Evolutionary conservation across 2,113 vertebrate species (phyloP), one percentile per base, ranked within the genome.

Genomic region (Thamnaconus septentrionalis): DNA sequence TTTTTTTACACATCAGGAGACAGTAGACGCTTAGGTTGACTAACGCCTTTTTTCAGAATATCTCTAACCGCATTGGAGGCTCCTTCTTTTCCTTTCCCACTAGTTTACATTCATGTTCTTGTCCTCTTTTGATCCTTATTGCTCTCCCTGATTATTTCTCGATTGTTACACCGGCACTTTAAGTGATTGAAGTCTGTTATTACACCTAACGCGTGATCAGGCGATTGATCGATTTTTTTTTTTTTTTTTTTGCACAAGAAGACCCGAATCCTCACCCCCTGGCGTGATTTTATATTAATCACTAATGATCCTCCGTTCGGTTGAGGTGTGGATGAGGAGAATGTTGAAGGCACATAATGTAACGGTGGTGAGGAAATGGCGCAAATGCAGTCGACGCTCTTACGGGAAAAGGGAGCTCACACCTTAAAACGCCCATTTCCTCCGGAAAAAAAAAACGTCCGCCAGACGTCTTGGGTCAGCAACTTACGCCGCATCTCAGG

Each of bases 141-240:
- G 57, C 55, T 62, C 42, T 69, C 18, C 5, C 63, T 6, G 51
- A 66, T 12, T 72, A 67, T 81, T 74, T 61, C 63, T 44, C 77
- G 84, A 85, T 90, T 69, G 67, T 88, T 88, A 87, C 87, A 84
- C 80, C 66, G 80, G 92, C 91, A 91, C 89, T 93, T 93, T 91
- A 91, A 51, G 57, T 81, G 67, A 86, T 88, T 75, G 77, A 83
- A 66, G 41, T 79, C 69, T 69, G 70, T 85, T 69, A 55, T 75
- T 73, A 61, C 71, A 56, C 39, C 73, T 41, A 42, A 72, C 55
- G 53, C 18, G 46, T 69, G 66, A 75, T 84, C 76, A 75, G 87
- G 79, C 56, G 76, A 31, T 75, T 74, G 71, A 78, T 76, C 72
- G 61, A 73, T 69, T 60, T 59, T 76, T 87, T 90, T 90, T 85